A percentile compares a stretch with the other conserved stretches of the same genome.
These are phyloP conservation scores for Muscina levida DNA, from an alignment of 2,888 invertebrate genomes.

Conservation along the genomic window DNA sequence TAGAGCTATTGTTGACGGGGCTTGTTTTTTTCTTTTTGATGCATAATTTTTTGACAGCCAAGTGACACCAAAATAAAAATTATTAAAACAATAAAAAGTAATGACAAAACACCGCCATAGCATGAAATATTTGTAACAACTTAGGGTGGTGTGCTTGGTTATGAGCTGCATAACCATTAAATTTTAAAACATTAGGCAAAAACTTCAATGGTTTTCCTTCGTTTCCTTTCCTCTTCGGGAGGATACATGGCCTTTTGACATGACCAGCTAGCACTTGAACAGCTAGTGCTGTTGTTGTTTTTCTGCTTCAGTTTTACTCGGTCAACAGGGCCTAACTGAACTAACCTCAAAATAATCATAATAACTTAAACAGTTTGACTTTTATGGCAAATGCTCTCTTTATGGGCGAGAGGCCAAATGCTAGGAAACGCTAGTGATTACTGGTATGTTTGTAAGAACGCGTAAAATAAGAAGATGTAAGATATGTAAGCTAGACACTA, in stretches of 20 bases:
- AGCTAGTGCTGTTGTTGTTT: slow-evolving; percentile 24
- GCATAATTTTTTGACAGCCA: slow-evolving; percentile 53
- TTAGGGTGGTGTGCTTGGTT: background rate
- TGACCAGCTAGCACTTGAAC: slow-evolving; percentile 46
- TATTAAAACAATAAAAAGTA: slow-evolving; percentile 38
- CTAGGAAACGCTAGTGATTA: slow-evolving; percentile 6
- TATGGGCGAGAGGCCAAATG: slow-evolving; percentile 20
- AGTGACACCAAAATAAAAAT: slow-evolving; percentile 47
- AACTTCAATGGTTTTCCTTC: background rate
- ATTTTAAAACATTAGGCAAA: slow-evolving; percentile 24
- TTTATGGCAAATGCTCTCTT: slow-evolving; percentile 62
- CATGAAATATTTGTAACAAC: slow-evolving; percentile 4
- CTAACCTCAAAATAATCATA: slow-evolving; percentile 58
- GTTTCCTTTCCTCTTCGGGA: background rate
- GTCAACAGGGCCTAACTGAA: slow-evolving; percentile 42
- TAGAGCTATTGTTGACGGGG: background rate
- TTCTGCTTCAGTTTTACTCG: slow-evolving; percentile 21
- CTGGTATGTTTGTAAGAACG: background rate
- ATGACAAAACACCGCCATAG: background rate
- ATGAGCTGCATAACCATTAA: slow-evolving; percentile 47
- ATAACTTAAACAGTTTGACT: slow-evolving; percentile 61
- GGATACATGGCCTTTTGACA: slow-evolving; percentile 38
- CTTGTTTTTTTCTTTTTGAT: slow-evolving; percentile 13
- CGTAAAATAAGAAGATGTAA: no score
- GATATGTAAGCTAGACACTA: no score